Conservation (phyloP, 2,888 invertebrate genomes). For the Epistrophella euchroma region DNA sequence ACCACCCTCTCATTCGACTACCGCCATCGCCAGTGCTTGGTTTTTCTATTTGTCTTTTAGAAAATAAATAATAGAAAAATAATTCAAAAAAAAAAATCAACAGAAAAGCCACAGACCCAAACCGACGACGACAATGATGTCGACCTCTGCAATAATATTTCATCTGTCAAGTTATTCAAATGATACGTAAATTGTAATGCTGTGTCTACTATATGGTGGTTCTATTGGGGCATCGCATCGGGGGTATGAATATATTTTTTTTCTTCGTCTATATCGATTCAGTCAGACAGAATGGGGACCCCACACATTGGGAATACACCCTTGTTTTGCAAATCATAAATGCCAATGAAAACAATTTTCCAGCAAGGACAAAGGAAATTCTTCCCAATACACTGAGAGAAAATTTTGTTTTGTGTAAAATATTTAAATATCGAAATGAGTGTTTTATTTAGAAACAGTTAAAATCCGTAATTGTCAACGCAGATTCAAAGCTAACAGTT, state of each 20-base stretch:
- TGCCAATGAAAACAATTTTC: slow-evolving; percentile 69
- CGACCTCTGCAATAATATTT: slow-evolving; percentile 67
- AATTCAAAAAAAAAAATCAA: background rate
- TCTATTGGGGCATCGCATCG: background rate
- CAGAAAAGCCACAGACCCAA: slow-evolving; percentile 35
- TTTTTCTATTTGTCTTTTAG: slow-evolving; percentile 39
- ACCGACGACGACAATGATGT: background rate
- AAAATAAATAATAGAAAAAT: slow-evolving; percentile 8
- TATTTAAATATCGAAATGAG: too few relatives aligned
- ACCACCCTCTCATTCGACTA: background rate
- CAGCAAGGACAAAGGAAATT: slow-evolving; percentile 41
- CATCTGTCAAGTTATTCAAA: slow-evolving; percentile 73
- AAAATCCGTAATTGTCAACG: too few relatives aligned
- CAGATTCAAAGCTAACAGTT: too few relatives aligned
- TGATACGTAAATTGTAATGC: slow-evolving; percentile 54
- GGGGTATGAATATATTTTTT: background rate
- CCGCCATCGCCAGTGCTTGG: background rate
- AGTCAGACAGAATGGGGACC: slow-evolving; percentile 34
- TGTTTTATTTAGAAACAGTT: too few relatives aligned
- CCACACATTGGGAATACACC: slow-evolving; percentile 1
- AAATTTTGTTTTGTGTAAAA: too few relatives aligned
- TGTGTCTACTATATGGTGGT: background rate
- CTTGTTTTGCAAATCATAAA: slow-evolving; percentile 63
- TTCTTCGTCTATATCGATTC: slow-evolving; percentile 28
- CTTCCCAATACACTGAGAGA: background rate